Evolutionary conservation across 2,113 vertebrate species (phyloP).

Genomic region (Bagarius yarrelli): DNA sequence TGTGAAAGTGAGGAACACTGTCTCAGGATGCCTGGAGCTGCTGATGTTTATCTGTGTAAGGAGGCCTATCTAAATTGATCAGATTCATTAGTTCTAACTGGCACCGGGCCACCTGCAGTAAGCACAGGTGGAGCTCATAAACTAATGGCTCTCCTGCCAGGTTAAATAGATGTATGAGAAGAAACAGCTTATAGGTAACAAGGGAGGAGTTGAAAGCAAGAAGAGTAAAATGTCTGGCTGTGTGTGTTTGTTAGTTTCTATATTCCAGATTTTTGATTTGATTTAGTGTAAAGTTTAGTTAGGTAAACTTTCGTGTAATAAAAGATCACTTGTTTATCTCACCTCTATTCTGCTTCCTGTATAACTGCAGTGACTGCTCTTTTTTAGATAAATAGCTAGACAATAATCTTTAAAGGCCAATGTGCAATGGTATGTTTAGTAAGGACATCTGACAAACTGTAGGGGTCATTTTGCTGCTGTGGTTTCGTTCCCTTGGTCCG

Average conservation of each 20-base stretch:
- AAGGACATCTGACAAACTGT: not conserved
- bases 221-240: not conserved
- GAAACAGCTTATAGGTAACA: not conserved
- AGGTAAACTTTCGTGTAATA: not conserved
- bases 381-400: not conserved
- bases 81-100: conserved; percentile 24
- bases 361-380: not conserved
- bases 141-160: conserved; percentile 10
- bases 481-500: not conserved
- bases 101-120: conserved; percentile 12
- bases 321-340: not conserved
- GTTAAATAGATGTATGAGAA: not conserved
- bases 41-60: conserved; percentile 14
- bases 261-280: not conserved
- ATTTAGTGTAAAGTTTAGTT: too few species aligned
- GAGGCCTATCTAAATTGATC: conserved; percentile 13
- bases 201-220: not conserved
- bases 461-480: not conserved
- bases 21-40: not conserved
- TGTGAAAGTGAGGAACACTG: not conserved
- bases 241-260: not conserved
- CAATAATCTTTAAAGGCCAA: conserved; percentile 21
- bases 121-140: not conserved
- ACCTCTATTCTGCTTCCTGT: not conserved
- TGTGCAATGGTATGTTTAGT: conserved; percentile 14